These are phyloP conservation scores for Phylloscopus trochilus DNA, from an alignment of 2,113 vertebrate genomes.

Conservation along the genomic window DNA sequence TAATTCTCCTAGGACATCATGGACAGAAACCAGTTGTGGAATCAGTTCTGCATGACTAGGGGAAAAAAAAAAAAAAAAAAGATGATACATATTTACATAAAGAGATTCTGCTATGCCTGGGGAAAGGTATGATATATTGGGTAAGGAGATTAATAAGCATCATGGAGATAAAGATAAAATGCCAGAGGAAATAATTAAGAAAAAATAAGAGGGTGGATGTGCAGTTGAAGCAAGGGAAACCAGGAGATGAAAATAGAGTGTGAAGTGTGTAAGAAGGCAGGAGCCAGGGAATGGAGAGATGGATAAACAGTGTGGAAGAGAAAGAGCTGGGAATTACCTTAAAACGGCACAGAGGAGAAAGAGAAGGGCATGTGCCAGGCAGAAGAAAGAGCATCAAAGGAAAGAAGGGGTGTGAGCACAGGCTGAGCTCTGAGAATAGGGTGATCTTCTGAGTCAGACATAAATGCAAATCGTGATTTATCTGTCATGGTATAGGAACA, in stretches of 20 bases:
- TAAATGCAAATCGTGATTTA: not conserved
- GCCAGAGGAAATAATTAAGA: not conserved
- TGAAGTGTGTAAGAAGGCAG: not conserved
- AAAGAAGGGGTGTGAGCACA: not conserved
- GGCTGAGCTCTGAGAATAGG: not conserved
- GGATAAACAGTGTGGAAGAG: not conserved
- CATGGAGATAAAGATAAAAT: not conserved
- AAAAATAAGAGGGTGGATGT: not conserved
- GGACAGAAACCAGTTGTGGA: not conserved
- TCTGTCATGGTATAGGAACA: not conserved
- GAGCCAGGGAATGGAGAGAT: not conserved
- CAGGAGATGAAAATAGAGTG: not conserved
- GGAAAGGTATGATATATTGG: not conserved
- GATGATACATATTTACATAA: not conserved
- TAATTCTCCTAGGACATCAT: not conserved
- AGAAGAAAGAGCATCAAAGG: not conserved
- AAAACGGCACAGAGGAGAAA: not conserved
- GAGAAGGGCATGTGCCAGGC: not conserved
- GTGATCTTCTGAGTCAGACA: not conserved
- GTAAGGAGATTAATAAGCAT: not conserved
- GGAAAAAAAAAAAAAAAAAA: rapidly evolving
- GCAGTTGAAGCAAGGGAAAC: not conserved
- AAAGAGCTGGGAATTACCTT: not conserved
- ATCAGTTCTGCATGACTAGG: not conserved
- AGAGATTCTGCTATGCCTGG: not conserved